phyloP scores from a whole-genome alignment of 2,113 vertebrate genomes.

The Fregata magnificens region DNA sequence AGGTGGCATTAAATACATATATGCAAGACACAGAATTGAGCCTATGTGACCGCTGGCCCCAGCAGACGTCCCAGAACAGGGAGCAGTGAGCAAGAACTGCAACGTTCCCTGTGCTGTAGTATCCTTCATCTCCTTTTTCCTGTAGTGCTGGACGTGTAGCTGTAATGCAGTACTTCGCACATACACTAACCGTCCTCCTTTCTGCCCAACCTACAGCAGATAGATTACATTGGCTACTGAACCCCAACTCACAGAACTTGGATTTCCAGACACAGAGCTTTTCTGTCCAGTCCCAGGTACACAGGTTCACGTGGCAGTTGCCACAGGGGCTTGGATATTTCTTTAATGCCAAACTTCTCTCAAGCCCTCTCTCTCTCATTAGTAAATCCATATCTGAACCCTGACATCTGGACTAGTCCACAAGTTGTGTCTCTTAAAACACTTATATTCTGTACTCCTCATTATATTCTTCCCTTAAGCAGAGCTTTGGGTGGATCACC shows the following conservation, averaged over 20 bases:
- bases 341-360: background rate
- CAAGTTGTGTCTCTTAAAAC: background rate
- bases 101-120: background rate
- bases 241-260: background rate
- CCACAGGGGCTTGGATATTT: background rate
- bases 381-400: background rate
- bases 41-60: accelerated
- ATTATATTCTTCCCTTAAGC: background rate
- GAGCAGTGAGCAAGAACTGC: background rate
- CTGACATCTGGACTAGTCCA: background rate
- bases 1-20: background rate
- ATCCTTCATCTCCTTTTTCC: background rate
- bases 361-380: background rate
- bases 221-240: background rate
- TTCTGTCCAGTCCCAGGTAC: background rate
- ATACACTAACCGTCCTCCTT: background rate
- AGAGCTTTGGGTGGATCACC: background rate
- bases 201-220: background rate
- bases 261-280: background rate
- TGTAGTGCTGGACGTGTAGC: background rate
- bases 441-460: background rate
- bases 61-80: background rate
- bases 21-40: background rate
- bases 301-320: background rate
- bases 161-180: background rate